These are phyloP conservation scores for Cromileptes altivelis DNA, from an alignment of 2,113 vertebrate genomes.

Conservation along the genomic window DNA sequence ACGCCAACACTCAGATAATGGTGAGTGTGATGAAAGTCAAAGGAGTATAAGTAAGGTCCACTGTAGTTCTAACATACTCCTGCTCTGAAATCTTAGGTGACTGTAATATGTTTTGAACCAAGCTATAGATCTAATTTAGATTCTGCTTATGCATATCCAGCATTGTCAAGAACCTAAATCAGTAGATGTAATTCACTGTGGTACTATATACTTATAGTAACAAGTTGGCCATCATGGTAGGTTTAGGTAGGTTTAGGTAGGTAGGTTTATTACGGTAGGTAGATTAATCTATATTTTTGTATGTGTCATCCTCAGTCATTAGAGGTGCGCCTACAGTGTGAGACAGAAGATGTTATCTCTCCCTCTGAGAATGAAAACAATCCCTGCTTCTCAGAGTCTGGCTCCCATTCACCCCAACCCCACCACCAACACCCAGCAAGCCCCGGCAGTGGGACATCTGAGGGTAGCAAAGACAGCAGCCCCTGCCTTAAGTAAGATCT, in stretches of 20 bases:
- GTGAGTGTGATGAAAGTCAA: constrained; percentile 84
- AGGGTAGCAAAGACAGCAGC: constrained; percentile 90
- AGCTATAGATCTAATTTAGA: not conserved
- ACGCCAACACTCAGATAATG: constrained; percentile 93
- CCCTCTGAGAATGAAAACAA: constrained; percentile 92
- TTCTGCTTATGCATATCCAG: not conserved
- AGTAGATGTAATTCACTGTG: not conserved
- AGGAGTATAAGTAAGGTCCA: not conserved
- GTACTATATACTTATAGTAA: not conserved
- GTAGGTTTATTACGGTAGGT: too few relatives aligned
- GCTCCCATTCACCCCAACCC: constrained; percentile 89
- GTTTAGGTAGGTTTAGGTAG: too few relatives aligned
- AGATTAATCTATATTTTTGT: not conserved
- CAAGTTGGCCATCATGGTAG: not conserved
- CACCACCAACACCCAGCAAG: constrained; percentile 86
- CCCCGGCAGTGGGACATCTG: constrained; percentile 88
- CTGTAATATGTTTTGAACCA: not conserved
- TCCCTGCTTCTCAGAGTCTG: constrained; percentile 89
- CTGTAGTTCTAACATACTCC: not conserved
- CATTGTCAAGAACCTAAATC: not conserved
- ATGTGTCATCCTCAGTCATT: constrained; percentile 85
- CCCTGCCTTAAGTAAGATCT: constrained; percentile 92
- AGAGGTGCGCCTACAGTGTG: constrained; percentile 93
- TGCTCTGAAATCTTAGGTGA: not conserved
- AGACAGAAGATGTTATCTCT: constrained; percentile 93